Base-by-base conservation (phyloP, 1,140 invertebrate genomes). In the Holcopasites calliopsidis region DNA sequence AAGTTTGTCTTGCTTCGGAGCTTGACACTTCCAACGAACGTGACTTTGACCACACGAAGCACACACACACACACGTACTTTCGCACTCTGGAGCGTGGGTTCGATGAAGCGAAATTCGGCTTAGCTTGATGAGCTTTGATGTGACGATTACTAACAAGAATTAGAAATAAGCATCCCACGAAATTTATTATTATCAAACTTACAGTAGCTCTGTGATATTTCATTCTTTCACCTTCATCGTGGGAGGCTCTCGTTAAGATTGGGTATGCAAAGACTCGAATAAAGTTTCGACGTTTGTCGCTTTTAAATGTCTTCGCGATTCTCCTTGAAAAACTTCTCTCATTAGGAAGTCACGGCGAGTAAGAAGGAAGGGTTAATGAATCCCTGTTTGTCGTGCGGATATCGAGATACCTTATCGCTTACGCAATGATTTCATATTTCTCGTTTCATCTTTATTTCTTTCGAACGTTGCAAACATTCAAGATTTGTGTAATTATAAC, bases 1-100 rank as follows among this genome's bases (percentile, higher is more conserved):
- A 65, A 65, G 62, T 65, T 65, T 65, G 62, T 11, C 42, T 65
- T 65, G 44, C 44, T 50, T 65, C 49, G n/a, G n/a, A 49, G 62
- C 44, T 21, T 33, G 44, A 35, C 62, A 50, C 44, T 65, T 65
- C 21, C 49, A 50, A 65, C 62, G 31, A 50, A 16, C 35, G 21
- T 50, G 31, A 33, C 28, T 33, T 16, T 3, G n/a, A 11, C 2
- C 13, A 13, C 31, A 6, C n/a, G n/a, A n/a, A n/a, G n/a, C 1
- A 8, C 13, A 60, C 3, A 26, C 21, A 40, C 18, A 33, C 7
- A 23, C n/a, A 50, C 2, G 18, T 8, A 33, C n/a, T n/a, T 31
- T 62, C 61, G 11, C 61, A 31, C 61, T 2, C 40, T n/a, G 61
- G 33, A 33, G 18, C 10, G 47, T 11, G 18, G 18, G 28, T 16